Conservation (phyloP, 2,113 vertebrate species). For the Onychorhynchus coronatus region DNA sequence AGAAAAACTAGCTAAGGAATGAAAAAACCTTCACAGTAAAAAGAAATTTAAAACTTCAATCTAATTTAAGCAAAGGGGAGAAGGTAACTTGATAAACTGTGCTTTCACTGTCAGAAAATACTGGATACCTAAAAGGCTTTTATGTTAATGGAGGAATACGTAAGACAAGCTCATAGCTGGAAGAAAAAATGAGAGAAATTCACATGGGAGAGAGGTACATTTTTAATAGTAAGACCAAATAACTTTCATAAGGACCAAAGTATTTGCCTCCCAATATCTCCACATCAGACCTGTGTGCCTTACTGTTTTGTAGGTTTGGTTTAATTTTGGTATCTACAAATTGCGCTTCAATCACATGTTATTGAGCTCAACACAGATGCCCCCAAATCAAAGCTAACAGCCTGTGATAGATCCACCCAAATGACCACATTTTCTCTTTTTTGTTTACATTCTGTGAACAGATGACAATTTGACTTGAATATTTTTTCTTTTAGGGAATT, state of each 20-base stretch:
- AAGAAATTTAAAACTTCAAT: not conserved
- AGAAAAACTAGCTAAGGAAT: not conserved
- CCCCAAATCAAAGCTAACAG: not conserved
- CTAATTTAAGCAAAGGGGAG: not conserved
- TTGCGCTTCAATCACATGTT: not conserved
- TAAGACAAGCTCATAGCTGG: not conserved
- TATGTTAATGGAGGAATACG: not conserved
- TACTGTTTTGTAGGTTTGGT: not conserved
- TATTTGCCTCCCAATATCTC: not conserved
- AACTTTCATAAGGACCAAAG: not conserved
- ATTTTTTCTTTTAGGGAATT: not conserved
- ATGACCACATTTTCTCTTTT: not conserved
- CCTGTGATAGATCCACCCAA: not conserved
- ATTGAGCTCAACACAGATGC: not conserved
- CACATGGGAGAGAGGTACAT: not conserved
- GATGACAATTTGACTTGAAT: not conserved
- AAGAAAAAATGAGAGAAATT: not conserved
- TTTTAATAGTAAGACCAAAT: not conserved
- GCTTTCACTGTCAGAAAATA: not conserved
- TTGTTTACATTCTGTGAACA: not conserved
- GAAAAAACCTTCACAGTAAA: not conserved
- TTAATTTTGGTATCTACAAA: not conserved
- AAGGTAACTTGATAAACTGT: not conserved
- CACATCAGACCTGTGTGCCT: not conserved
- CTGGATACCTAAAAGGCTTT: not conserved